Conservation (phyloP, 2,797 vertebrate genomes). For the Clarias pachynema region DNA sequence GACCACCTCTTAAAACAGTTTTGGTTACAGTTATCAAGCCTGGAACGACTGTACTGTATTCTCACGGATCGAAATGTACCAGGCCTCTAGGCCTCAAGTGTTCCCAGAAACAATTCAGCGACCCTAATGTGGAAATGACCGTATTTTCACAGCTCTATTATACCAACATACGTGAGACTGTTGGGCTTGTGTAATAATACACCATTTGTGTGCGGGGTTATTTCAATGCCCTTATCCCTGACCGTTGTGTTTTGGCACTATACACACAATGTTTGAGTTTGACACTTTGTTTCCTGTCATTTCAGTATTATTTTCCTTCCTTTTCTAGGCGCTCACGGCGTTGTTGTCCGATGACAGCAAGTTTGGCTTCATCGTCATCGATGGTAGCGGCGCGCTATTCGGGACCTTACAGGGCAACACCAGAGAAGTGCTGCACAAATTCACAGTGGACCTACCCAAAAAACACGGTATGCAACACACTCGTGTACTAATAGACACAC, state of each 20-base stretch:
- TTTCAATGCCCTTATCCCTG: not conserved
- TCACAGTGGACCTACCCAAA: slow-evolving; percentile 92
- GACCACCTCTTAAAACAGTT: no score
- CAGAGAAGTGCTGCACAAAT: slow-evolving; percentile 90
- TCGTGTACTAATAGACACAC: not conserved
- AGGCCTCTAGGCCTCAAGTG: no score
- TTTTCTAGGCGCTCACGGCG: slow-evolving; percentile 82
- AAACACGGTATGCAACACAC: slow-evolving; percentile 78
- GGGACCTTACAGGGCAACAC: slow-evolving; percentile 90
- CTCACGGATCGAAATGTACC: no score
- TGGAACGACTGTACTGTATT: no score
- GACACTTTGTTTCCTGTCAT: slow-evolving; percentile 6
- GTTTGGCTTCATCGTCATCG: slow-evolving; percentile 91
- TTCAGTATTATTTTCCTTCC: slow-evolving; percentile 2
- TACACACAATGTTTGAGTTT: not conserved
- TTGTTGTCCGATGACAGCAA: slow-evolving; percentile 89
- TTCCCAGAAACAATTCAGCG: no score
- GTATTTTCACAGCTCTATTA: not conserved
- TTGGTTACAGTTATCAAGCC: no score
- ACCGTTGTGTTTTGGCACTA: not conserved
- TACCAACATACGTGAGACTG: not conserved
- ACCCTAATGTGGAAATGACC: no score
- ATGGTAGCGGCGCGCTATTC: slow-evolving; percentile 87
- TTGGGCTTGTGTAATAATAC: not conserved
- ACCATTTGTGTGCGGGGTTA: not conserved